Evolutionary conservation across 2,113 vertebrate species (phyloP).

Genomic region (Arenaria interpres): DNA sequence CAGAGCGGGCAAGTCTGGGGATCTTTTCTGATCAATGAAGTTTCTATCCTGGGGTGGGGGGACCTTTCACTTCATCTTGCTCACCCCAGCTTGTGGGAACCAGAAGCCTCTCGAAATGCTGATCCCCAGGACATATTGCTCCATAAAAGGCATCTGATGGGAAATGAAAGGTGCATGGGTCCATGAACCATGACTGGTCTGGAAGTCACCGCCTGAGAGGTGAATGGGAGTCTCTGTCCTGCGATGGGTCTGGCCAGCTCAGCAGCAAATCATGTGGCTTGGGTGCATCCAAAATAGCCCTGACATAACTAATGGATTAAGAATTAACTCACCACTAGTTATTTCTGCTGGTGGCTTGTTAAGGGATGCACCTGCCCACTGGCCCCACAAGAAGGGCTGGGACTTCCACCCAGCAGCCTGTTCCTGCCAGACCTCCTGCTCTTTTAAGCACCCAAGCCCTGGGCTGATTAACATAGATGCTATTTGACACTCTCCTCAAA

Average conservation of each 20-base stretch:
- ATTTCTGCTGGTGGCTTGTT: not conserved
- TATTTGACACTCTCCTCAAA: conserved; percentile 72
- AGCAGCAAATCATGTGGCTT: not conserved
- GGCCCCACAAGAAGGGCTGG: not conserved
- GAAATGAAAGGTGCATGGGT: not conserved
- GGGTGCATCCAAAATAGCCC: not conserved
- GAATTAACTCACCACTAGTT: not conserved
- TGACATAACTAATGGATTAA: not conserved
- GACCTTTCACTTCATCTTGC: too few species aligned
- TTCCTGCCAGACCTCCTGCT: conserved; percentile 36
- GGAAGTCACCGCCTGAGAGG: not conserved
- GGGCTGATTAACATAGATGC: conserved; percentile 72
- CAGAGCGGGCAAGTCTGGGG: too few species aligned
- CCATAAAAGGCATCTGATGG: not conserved
- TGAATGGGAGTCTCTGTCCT: not conserved
- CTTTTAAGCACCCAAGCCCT: conserved; percentile 58
- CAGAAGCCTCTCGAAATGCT: too few species aligned
- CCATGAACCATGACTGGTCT: not conserved
- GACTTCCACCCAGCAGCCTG: not conserved
- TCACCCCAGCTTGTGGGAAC: too few species aligned
- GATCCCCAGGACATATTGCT: not conserved
- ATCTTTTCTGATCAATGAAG: too few species aligned
- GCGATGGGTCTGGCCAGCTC: not conserved
- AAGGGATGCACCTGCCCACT: not conserved
- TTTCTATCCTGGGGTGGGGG: too few species aligned